Conservation (phyloP, 2,888 invertebrate genomes). For the Meteorus cinctellus region DNA sequence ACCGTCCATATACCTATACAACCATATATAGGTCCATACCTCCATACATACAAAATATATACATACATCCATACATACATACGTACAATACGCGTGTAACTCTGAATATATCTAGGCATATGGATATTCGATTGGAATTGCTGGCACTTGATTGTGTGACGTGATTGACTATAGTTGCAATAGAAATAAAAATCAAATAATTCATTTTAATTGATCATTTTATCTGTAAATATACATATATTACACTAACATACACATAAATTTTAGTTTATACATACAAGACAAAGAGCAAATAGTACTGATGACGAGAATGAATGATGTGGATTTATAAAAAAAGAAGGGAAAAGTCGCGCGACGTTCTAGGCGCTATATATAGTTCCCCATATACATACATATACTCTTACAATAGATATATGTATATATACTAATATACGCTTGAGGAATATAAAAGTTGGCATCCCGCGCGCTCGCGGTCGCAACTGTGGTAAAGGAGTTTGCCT, state of each 20-base stretch:
- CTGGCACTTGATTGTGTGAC: neutral
- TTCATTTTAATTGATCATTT: conserved; percentile 6
- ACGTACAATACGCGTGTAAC: neutral
- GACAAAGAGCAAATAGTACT: neutral
- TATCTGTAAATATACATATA: neutral
- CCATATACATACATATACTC: neutral
- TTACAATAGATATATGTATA: neutral
- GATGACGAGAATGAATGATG: neutral
- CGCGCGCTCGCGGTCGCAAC: conserved; percentile 52
- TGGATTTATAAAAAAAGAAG: neutral
- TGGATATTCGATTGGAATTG: conserved; percentile 9
- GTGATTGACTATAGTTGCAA: neutral
- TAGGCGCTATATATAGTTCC: neutral
- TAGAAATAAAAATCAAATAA: neutral
- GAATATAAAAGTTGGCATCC: conserved; percentile 69
- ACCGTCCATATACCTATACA: conserved; percentile 33
- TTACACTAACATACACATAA: neutral
- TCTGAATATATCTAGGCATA: neutral
- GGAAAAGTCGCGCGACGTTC: neutral
- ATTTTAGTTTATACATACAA: neutral
- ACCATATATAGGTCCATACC: conserved; percentile 17
- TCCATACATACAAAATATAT: no score
- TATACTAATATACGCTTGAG: conserved; percentile 52
- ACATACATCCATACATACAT: neutral
- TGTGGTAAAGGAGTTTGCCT: conserved; percentile 60